These are phyloP conservation scores for Euglossa dilemma DNA, from an alignment of 1,140 invertebrate species.

Conservation along the genomic window DNA sequence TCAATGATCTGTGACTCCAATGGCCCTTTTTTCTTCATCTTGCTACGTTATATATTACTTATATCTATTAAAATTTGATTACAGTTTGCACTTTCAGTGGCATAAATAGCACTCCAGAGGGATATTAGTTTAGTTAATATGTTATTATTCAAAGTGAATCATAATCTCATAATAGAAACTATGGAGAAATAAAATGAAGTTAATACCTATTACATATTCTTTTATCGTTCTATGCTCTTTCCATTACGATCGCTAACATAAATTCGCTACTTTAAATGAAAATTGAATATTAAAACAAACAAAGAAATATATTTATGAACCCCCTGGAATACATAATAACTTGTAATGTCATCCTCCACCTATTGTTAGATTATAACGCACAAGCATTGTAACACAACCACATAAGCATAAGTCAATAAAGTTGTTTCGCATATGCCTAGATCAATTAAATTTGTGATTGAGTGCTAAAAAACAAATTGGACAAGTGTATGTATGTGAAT, in stretches of 20 bases:
- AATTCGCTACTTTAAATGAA: not conserved
- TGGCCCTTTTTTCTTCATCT: conserved; percentile 56
- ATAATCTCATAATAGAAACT: not conserved
- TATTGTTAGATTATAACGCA: conserved; percentile 70
- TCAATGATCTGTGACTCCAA: conserved; percentile 52
- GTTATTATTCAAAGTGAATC: not conserved
- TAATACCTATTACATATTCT: not conserved
- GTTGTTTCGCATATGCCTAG: conserved; percentile 44
- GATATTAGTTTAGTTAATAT: not conserved
- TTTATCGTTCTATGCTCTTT: not conserved
- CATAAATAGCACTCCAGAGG: conserved; percentile 56
- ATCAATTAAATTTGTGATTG: conserved; percentile 54
- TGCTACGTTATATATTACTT: conserved; percentile 45
- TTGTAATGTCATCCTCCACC: conserved; percentile 69
- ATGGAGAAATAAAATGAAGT: not conserved
- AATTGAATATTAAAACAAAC: too few species aligned
- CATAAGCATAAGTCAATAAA: conserved; percentile 69
- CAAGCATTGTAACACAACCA: conserved; percentile 72
- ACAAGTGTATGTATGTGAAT: conserved; percentile 49
- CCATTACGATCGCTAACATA: not conserved
- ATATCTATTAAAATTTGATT: conserved; percentile 38
- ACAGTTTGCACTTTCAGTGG: conserved; percentile 61
- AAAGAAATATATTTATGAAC: conserved; percentile 3
- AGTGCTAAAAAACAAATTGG: conserved; percentile 58
- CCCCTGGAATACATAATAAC: conserved; percentile 57